Conservation (phyloP, 2,797 vertebrate species). For the Petrocephalus schoutedeni region DNA sequence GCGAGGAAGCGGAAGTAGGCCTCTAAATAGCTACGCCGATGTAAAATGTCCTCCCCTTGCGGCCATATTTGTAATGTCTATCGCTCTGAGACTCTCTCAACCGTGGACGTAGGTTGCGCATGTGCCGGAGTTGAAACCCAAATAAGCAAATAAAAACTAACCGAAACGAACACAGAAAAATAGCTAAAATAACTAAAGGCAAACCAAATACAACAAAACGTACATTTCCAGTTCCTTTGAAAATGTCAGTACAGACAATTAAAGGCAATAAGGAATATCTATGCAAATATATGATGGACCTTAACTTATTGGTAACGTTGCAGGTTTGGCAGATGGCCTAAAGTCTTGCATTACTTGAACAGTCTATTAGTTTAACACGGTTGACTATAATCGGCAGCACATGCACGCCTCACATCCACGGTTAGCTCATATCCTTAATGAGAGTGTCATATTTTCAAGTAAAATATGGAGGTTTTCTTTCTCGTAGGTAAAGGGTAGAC, state of each 20-base stretch:
- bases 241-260: not conserved
- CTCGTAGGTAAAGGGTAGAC: not conserved
- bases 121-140: not conserved
- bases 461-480: not conserved
- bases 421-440: not conserved
- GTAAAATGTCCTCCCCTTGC: conserved; percentile 12
- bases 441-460: not conserved
- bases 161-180: not conserved
- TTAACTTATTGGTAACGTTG: not conserved
- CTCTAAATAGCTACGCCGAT: conserved; percentile 44
- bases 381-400: not conserved
- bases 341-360: not conserved
- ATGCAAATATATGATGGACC: not conserved
- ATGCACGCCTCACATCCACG: not conserved
- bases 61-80: conserved; percentile 44
- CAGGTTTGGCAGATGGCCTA: not conserved
- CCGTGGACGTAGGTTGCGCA: not conserved
- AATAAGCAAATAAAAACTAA: not conserved
- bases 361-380: not conserved
- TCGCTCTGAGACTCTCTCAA: no score
- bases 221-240: not conserved
- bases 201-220: not conserved
- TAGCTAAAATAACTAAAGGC: not conserved
- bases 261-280: not conserved
- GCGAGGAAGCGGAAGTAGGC: conserved; percentile 43